Conservation (phyloP, 2,888 invertebrate genomes). For the Trypoxylon attenuatum region DNA sequence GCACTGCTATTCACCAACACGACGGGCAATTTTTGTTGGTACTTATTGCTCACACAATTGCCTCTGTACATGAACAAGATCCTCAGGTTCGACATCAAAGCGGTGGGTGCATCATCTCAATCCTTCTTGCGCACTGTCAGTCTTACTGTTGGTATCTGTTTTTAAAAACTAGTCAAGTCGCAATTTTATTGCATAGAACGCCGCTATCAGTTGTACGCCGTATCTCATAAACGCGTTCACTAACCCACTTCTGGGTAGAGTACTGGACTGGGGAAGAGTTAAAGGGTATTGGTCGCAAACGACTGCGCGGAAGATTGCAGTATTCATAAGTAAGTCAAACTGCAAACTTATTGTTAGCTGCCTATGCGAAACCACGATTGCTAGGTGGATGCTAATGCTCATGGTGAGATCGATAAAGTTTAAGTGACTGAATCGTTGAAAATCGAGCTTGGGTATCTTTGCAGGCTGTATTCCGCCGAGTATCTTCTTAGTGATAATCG, state of each 20-base stretch:
- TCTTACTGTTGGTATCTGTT: no score
- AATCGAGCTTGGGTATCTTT: no score
- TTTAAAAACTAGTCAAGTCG: no score
- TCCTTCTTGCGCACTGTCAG: background rate
- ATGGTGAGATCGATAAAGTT: no score
- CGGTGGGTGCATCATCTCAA: conserved; percentile 63
- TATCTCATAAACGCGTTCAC: conserved; percentile 64
- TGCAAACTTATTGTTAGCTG: no score
- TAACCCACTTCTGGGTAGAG: conserved; percentile 63
- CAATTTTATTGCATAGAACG: conserved; percentile 63
- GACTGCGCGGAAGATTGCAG: conserved; percentile 66
- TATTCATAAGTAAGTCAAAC: conserved; percentile 64
- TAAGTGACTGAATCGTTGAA: no score
- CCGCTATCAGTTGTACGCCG: conserved; percentile 64
- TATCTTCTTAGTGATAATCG: conserved; percentile 61
- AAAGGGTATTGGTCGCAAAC: conserved; percentile 67
- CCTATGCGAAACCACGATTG: no score
- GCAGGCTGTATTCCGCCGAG: conserved; percentile 65
- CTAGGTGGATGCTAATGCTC: no score
- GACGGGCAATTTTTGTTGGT: conserved; percentile 76
- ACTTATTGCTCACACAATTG: conserved; percentile 75
- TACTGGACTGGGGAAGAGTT: conserved; percentile 64
- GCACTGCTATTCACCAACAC: conserved; percentile 74
- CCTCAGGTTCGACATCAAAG: conserved; percentile 73
- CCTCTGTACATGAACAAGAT: conserved; percentile 76